Evolutionary conservation across 2,888 invertebrate species (phyloP).

Genomic region (Tryphoninae sp.): DNA sequence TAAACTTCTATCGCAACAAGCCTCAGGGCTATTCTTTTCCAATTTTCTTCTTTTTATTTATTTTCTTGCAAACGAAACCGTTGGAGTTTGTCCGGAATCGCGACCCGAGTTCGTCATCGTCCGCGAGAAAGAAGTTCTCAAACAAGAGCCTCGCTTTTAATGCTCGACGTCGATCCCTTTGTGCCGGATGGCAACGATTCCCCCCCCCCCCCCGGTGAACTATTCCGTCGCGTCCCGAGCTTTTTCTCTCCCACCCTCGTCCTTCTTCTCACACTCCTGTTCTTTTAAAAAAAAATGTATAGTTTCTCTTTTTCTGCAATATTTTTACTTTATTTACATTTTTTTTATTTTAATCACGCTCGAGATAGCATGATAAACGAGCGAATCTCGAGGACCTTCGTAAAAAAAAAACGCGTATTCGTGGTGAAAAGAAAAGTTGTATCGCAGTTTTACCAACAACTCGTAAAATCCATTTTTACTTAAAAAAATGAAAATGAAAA

Average conservation of each 20-base stretch:
- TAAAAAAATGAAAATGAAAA: neutral
- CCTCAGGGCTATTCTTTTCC: neutral
- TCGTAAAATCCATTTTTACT: too few relatives aligned
- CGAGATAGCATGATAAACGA: constrained; percentile 48
- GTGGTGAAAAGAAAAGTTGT: constrained; percentile 30
- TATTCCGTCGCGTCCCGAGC: constrained; percentile 23
- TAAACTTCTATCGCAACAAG: constrained; percentile 7
- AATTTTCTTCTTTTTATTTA: constrained; percentile 36
- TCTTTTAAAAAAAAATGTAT: neutral
- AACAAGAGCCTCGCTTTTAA: constrained; percentile 44
- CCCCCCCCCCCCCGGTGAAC: constrained; percentile 46
- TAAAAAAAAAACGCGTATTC: constrained; percentile 19
- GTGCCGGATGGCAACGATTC: constrained; percentile 57
- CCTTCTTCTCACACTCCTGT: neutral
- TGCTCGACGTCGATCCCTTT: constrained; percentile 50
- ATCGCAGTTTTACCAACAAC: too few relatives aligned
- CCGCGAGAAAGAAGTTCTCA: constrained; percentile 47
- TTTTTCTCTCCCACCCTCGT: neutral
- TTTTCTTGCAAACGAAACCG: constrained; percentile 42
- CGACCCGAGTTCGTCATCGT: constrained; percentile 59
- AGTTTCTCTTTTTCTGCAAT: neutral
- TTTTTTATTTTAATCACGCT: constrained; percentile 21
- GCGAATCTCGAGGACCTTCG: constrained; percentile 25
- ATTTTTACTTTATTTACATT: neutral
- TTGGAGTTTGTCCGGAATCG: constrained; percentile 34